Evolutionary conservation across 2,888 invertebrate genomes (phyloP), one percentile per base, ranked within the genome.

Genomic region (Leptura quadrifasciata): DNA sequence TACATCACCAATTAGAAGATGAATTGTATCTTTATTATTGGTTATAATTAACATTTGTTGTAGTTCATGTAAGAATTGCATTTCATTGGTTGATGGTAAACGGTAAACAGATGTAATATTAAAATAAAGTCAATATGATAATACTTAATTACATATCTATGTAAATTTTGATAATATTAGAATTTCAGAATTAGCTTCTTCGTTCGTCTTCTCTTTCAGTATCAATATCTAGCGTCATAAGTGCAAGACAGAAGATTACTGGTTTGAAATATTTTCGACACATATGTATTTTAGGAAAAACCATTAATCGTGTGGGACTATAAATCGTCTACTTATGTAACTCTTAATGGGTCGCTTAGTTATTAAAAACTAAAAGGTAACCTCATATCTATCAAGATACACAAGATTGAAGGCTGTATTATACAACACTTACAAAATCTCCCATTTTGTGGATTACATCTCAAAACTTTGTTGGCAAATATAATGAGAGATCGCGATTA

Each of bases 381-480:
- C 47, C 15, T 47, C n/a, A 47, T 47, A 2, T 15, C 15, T 47
- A 47, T 47, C n/a, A 47, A 47, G 47, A n/a, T 47, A n/a, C 47
- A n/a, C 6, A 47, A 47, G 5, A 0, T 15, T 12, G 47, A 47
- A 47, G 47, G 5, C 1, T n/a, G n/a, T 2, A 47, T 47, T 47
- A 15, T n/a, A 47, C 47, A 47, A 47, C n/a, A 47, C n/a, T 47
- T 47, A 47, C 47, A 47, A 47, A 47, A 47, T 47, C n/a, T n/a
- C 47, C 47, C n/a, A 47, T 47, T 47, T 47, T 15, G 39, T 12
- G 15, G 5, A n/a, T 47, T 47, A n/a, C n/a, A 12, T 39, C 15
- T 39, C 15, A 39, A 6, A 39, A 39, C 3, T 12, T 15, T 39
- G 39, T 39, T 39, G 47, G 47, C n/a, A 47, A 47, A 47, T n/a